These are phyloP conservation scores for Lasioglossum morio DNA, from an alignment of 2,888 invertebrate genomes.

Conservation along the genomic window DNA sequence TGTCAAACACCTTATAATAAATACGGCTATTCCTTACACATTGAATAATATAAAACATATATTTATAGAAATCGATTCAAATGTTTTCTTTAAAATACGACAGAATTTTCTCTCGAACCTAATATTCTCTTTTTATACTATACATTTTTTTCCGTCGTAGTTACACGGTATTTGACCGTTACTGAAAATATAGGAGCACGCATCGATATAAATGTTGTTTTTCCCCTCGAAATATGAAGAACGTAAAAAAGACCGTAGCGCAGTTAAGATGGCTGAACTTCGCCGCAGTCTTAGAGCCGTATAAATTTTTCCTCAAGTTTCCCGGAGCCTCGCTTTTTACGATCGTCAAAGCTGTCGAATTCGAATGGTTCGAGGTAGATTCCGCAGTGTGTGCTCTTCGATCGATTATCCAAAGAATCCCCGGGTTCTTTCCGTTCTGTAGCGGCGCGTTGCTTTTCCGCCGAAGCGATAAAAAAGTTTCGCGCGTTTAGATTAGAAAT, in stretches of 20 bases:
- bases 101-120: too few species aligned
- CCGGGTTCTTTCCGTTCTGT: not conserved
- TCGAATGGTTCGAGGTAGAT: not conserved
- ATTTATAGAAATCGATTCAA: too few species aligned
- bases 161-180: not conserved
- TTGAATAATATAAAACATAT: too few species aligned
- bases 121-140: too few species aligned
- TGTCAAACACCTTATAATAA: too few species aligned
- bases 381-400: not conserved
- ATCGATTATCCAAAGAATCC: not conserved
- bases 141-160: too few species aligned
- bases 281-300: not conserved
- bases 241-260: not conserved
- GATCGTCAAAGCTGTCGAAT: conserved; percentile 1
- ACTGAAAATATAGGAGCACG: not conserved
- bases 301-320: not conserved
- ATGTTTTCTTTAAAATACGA: too few species aligned
- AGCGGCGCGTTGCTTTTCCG: not conserved
- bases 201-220: not conserved
- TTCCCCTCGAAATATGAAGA: not conserved
- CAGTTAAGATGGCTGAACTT: not conserved
- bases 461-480: not conserved
- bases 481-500: conserved; percentile 9
- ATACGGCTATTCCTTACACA: too few species aligned
- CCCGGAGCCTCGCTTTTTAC: not conserved